A percentile compares a stretch with the other conserved stretches of the same genome.
phyloP scores from a whole-genome alignment of 2,888 invertebrate species.

The Cistogaster globosa region DNA sequence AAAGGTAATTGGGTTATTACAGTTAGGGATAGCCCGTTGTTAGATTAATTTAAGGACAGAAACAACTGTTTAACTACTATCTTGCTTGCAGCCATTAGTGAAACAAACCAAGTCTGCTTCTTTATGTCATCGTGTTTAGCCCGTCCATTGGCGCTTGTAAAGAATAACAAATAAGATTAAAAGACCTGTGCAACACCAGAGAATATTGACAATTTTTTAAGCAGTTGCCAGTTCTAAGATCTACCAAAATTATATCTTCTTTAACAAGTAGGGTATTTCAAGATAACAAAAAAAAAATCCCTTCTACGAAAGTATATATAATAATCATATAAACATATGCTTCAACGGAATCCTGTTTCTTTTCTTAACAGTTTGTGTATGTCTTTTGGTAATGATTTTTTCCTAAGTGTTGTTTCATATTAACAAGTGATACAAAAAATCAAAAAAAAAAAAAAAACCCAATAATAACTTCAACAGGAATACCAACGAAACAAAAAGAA shows the following conservation, averaged over 20 bases:
- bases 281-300: not conserved
- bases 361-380: slow-evolving; percentile 3
- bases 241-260: not conserved
- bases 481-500: slow-evolving; percentile 49
- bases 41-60: too few relatives aligned
- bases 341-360: slow-evolving; percentile 61
- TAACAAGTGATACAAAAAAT: slow-evolving; percentile 73
- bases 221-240: too few relatives aligned
- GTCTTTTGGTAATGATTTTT: not conserved
- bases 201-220: too few relatives aligned
- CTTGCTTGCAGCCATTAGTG: too few relatives aligned
- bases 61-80: too few relatives aligned
- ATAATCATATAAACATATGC: slow-evolving; percentile 60
- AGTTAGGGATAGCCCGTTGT: too few relatives aligned
- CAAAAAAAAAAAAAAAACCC: not conserved
- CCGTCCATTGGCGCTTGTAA: too few relatives aligned
- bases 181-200: too few relatives aligned
- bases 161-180: too few relatives aligned
- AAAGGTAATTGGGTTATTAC: too few relatives aligned
- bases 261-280: slow-evolving; percentile 26
- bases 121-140: too few relatives aligned
- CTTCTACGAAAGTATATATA: slow-evolving; percentile 36
- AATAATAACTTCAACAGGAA: slow-evolving; percentile 39
- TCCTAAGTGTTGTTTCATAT: slow-evolving; percentile 73
- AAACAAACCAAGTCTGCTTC: too few relatives aligned